Evolutionary conservation across 2,888 invertebrate species (phyloP), one percentile per base, ranked within the genome.

Genomic region (Zygothrica quintamaculata): DNA sequence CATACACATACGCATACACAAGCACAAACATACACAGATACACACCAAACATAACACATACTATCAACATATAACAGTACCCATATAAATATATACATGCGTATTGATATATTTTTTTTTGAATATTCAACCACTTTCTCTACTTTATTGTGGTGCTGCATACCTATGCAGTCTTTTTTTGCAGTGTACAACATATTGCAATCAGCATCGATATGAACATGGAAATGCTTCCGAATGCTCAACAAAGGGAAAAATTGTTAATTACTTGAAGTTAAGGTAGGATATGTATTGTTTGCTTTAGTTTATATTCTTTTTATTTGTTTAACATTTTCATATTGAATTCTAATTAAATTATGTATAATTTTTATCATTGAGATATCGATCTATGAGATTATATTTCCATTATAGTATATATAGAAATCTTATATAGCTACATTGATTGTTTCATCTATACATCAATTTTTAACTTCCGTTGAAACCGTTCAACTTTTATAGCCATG

Each of bases 181-280:
- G 22, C 56, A 43, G 36, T 48, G 39, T 59, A 70, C 74, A 77
- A 77, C 71, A 70, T 76, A 60, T 66, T 62, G 57, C 58, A 59
- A 59, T 43, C 52, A 60, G 46, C 44, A 47, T 52, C 67, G 52
- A 22, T 25, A 47, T 26, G 55, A 6, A 12, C 31, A 25, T 7
- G 16, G 4, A 22, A 42, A 22, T 43, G 29, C n/a, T 52, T 48
- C n/a, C 42, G 46, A 34, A 22, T 29, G 31, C 1, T 18, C 16
- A 33, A 61, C 18, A 29, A 26, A 29, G n/a, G n/a, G 8, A 12
- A 34, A 25, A 7, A 55, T 15, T 22, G 34, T 9, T 18, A 25
- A 50, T 55, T 44, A 47, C 11, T 12, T 8, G 7, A 34, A 25
- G n/a, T 52, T 26, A 13, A 52, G 31, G 25, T n/a, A 13, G 8